Percentiles rank a stretch among this genome's conserved stretches.
These are phyloP conservation scores for Alentia gelatinosa DNA, from an alignment of 2,888 invertebrate species.

Conservation along the genomic window DNA sequence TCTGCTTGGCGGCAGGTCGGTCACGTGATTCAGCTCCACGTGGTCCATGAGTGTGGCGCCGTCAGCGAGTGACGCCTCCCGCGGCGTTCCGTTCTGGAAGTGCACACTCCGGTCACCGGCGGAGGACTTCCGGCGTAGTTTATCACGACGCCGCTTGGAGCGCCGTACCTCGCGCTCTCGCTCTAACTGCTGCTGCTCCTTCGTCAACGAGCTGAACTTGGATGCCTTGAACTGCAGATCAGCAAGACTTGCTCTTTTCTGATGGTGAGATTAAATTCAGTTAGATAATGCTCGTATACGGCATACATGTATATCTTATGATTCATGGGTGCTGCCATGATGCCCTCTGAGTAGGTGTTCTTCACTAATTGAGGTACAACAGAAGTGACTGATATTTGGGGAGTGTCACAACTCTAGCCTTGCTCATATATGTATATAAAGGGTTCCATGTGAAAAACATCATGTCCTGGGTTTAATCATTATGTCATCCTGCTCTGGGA, in stretches of 20 bases:
- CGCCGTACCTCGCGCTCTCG: slow-evolving; percentile 11
- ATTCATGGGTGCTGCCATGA: no score
- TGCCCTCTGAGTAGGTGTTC: no score
- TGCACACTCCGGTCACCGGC: neutral
- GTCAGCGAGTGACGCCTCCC: neutral
- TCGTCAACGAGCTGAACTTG: neutral
- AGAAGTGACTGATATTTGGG: no score
- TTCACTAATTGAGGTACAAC: no score
- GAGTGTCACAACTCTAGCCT: no score
- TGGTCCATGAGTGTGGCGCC: slow-evolving; percentile 4
- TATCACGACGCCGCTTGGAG: neutral
- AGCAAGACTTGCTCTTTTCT: slow-evolving; percentile 57
- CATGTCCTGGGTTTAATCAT: no score
- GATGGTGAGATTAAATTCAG: neutral
- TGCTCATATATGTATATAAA: no score
- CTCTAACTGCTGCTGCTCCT: slow-evolving; percentile 26
- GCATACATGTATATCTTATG: no score
- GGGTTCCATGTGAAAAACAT: no score
- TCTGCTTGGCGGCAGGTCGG: neutral
- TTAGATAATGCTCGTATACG: no score
- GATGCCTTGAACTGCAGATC: slow-evolving; percentile 57
- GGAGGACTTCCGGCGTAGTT: neutral
- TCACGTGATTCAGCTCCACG: slow-evolving; percentile 10
- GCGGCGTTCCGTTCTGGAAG: slow-evolving; percentile 22
- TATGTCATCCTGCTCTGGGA: no score